Evolutionary conservation across 2,888 invertebrate genomes (phyloP), one percentile per base, ranked within the genome.

Genomic region (Cryptocheilus praepositus): DNA sequence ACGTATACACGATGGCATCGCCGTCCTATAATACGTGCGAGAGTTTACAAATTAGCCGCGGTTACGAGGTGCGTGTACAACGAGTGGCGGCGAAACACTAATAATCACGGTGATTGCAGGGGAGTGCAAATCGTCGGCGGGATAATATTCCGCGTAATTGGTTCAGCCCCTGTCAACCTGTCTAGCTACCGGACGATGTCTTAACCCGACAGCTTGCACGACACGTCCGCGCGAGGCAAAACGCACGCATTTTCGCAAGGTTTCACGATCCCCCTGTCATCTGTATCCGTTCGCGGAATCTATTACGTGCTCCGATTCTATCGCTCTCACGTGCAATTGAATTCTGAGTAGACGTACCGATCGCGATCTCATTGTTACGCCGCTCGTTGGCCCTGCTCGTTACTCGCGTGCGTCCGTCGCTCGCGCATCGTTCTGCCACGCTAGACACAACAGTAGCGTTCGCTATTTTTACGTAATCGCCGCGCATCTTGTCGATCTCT

Each of bases 141-240:
- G 85, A 86, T 86, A 86, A 83, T 86, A 85, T 85, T 81, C 82
- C 74, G 77, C 82, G 84, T 86, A 86, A 86, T 86, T 86, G 86
- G 85, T 85, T 82, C 85, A 84, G 86, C 81, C 83, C 81, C 85
- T 86, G 86, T 86, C 86, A 86, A 87, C 80, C 84, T 85, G 84
- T 86, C 84, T 83, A 76, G 75, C 83, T 80, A 73, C 81, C 76
- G 79, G 79, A 83, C 85, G 83, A 85, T 82, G 83, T 85, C 85
- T 85, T 85, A 85, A 85, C 85, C 84, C 73, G 75, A 73, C 72
- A 63, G 61, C 61, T 55, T 56, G 52, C 67, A 65, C 61, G 61
- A 51, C 76, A 73, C 73, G 74, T 72, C 67, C 71, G 71, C 67
- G 69, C 67, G 64, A 61, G 68, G 77, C 74, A 71, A 71, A 74